Base-by-base conservation (phyloP, 2,113 vertebrate species). In the Ancistrus triradiatus region DNA sequence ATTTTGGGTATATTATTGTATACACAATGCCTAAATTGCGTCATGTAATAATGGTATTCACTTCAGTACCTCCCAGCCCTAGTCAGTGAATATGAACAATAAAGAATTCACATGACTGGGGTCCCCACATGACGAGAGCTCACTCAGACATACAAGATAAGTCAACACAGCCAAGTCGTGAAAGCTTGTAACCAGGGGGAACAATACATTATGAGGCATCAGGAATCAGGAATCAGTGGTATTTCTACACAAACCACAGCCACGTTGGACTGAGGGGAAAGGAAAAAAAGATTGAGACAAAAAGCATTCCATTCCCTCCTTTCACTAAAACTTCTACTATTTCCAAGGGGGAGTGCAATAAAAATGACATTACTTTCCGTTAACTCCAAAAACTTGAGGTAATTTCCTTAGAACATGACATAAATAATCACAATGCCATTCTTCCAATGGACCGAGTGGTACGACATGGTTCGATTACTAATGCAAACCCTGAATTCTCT, bases 191-290 rank as follows among this genome's bases (percentile, higher is more conserved):
- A 43, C 68, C 53, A 49, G 55, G 24, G 42, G 63, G 64, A 69
- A 47, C 75, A 63, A 71, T 71, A 73, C 60, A 67, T 63, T 44
- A 58, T 57, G 42, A 76, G 59, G 15, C 57, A 71, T 60, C 58
- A 68, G 69, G 63, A 74, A 69, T 56, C 66, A 64, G 66, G 59
- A 76, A 73, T 66, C 71, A 58, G 48, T 68, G 59, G 69, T 58
- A 60, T 72, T 57, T 40, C 50, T 27, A 43, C 7, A 33, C 59
- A 50, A 42, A 72, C 49, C 66, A 49, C 61, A 70, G 73, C 66
- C 49, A 63, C 60, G 10, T 52, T 52, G 53, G 56, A 65, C 66
- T 65, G 59, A 55, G 44, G 18, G 38, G 47, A 71, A 63, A 53
- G 48, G 42, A 65, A 75, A 47, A 57, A 22, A 64, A 2, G 35